Conservation (phyloP, 2,888 invertebrate species). For the Antitype chi region DNA sequence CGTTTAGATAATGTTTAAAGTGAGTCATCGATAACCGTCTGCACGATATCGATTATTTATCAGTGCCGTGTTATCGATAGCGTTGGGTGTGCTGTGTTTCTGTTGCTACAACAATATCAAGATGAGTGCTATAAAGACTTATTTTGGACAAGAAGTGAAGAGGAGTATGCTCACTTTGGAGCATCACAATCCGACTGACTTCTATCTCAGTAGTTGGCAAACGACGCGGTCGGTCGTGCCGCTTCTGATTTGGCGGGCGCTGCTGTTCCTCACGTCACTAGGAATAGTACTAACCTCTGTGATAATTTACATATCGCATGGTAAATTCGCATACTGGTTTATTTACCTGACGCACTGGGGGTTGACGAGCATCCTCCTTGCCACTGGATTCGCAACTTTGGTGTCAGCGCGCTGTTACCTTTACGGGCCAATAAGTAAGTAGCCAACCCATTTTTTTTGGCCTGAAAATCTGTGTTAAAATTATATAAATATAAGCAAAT, state of each 20-base stretch:
- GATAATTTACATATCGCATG: slow-evolving; percentile 75
- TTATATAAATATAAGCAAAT: neutral
- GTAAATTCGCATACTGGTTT: slow-evolving; percentile 82
- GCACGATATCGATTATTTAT: slow-evolving; percentile 68
- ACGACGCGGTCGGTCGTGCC: slow-evolving; percentile 82
- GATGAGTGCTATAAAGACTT: slow-evolving; percentile 82
- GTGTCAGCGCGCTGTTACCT: slow-evolving; percentile 83
- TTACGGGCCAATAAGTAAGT: slow-evolving; percentile 86
- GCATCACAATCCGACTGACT: slow-evolving; percentile 81
- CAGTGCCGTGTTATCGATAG: slow-evolving; percentile 68
- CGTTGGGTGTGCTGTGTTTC: slow-evolving; percentile 62
- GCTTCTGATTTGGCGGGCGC: slow-evolving; percentile 80
- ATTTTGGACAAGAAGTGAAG: slow-evolving; percentile 81
- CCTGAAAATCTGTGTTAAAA: neutral
- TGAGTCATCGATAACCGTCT: slow-evolving; percentile 67
- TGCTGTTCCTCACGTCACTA: slow-evolving; percentile 81
- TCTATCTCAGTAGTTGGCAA: slow-evolving; percentile 86
- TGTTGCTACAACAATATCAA: slow-evolving; percentile 62
- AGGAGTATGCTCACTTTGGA: slow-evolving; percentile 79
- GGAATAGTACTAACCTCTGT: slow-evolving; percentile 80
- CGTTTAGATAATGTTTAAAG: slow-evolving; percentile 67
- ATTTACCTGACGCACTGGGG: slow-evolving; percentile 91
- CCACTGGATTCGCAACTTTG: slow-evolving; percentile 80
- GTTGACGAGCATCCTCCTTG: slow-evolving; percentile 77
- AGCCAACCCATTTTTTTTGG: neutral